Evolutionary conservation across 2,888 invertebrate species (phyloP).

Genomic region (Lagria hirta): DNA sequence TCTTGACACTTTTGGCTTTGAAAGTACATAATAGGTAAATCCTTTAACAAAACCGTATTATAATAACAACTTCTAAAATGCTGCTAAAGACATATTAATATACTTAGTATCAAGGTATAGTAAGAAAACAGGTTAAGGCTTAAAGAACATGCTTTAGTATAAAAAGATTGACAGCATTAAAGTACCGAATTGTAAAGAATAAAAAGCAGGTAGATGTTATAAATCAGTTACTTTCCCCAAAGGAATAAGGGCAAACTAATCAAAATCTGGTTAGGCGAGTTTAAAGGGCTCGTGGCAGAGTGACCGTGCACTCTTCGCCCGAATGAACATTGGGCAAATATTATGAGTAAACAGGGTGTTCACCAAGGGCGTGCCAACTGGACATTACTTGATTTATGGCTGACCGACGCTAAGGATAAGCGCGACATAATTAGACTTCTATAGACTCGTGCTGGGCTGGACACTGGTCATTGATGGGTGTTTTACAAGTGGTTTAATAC

Average conservation of each 20-base stretch:
- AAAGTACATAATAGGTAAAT: no score
- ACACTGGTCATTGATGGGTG: constrained; percentile 38
- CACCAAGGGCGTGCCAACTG: constrained; percentile 46
- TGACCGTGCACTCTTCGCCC: constrained; percentile 24
- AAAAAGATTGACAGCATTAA: no score
- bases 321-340: constrained; percentile 44
- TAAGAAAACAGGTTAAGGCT: no score
- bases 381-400: constrained; percentile 40
- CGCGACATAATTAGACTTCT: constrained; percentile 38
- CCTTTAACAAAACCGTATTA: no score
- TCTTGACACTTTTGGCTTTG: no score
- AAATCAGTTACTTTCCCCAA: no score
- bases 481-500: constrained; percentile 23
- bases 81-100: no score
- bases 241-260: constrained; percentile 23
- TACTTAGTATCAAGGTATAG: no score
- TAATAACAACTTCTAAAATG: no score
- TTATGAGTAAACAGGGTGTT: constrained; percentile 53
- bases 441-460: constrained; percentile 44
- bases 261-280: constrained; percentile 21
- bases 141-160: no score
- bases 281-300: constrained; percentile 15
- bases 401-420: constrained; percentile 29
- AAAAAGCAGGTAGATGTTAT: no score
- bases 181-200: no score